Percentiles rank a stretch among this genome's conserved stretches.
Evolutionary conservation across 2,888 invertebrate genomes (phyloP).

Genomic region (Melieria crassipennis): DNA sequence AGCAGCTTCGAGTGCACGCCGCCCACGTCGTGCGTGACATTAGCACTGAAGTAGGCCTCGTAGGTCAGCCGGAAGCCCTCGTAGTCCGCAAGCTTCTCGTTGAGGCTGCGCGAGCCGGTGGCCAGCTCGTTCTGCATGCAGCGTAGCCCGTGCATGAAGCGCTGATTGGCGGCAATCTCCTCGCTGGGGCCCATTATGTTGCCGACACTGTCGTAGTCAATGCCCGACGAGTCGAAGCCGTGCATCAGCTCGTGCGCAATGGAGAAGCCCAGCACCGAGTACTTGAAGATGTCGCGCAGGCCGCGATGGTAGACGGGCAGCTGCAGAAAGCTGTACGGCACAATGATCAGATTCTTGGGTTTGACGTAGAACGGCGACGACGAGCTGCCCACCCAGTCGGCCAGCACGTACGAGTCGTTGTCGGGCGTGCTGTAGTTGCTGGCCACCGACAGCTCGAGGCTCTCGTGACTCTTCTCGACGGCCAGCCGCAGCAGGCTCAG

Average conservation of each 20-base stretch:
- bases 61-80: constrained; percentile 59
- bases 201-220: constrained; percentile 58
- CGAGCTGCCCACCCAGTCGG: constrained; percentile 54
- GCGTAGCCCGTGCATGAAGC: constrained; percentile 51
- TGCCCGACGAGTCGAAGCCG: constrained; percentile 59
- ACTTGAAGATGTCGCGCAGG: constrained; percentile 52
- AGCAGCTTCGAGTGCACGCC: constrained; percentile 37
- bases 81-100: constrained; percentile 60
- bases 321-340: constrained; percentile 58
- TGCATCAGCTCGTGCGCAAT: constrained; percentile 60
- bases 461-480: constrained; percentile 50
- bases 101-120: constrained; percentile 53
- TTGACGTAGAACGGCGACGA: constrained; percentile 60
- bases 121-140: constrained; percentile 59
- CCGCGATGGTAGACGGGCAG: constrained; percentile 56
- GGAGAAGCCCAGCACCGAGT: constrained; percentile 56
- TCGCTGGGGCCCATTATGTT: constrained; percentile 60
- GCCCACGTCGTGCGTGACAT: constrained; percentile 32
- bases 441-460: constrained; percentile 38
- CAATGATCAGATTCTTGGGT: constrained; percentile 55
- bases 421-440: constrained; percentile 27
- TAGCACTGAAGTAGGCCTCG: constrained; percentile 53
- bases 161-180: constrained; percentile 53
- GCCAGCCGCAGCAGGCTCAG: constrained; percentile 50
- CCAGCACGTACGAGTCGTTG: constrained; percentile 45